phyloP scores from a whole-genome alignment of 2,888 invertebrate genomes.

The Nineta flava region DNA sequence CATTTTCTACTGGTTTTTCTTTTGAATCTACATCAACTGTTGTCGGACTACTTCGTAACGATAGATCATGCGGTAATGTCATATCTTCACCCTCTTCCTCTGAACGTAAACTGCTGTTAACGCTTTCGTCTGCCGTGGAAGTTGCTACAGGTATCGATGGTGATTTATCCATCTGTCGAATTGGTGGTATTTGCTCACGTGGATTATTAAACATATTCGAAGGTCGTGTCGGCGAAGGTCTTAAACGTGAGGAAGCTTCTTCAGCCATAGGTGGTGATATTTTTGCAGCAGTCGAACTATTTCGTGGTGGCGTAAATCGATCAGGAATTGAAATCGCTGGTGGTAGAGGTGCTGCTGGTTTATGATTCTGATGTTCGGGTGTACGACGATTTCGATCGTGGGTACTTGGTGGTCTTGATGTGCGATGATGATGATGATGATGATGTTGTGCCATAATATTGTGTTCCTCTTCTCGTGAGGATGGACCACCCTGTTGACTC shows the following conservation, averaged over 20 bases:
- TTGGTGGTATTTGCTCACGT: constrained; percentile 17
- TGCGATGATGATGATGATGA: neutral
- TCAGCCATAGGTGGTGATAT: constrained; percentile 51
- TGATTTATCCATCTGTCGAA: constrained; percentile 10
- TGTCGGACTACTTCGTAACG: constrained; percentile 12
- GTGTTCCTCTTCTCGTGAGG: constrained; percentile 21
- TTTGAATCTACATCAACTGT: constrained; percentile 11
- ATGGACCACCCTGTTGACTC: neutral
- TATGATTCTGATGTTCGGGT: constrained; percentile 14
- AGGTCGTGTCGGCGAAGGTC: constrained; percentile 50
- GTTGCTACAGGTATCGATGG: constrained; percentile 12
- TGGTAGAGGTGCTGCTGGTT: constrained; percentile 18
- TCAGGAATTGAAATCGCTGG: constrained; percentile 27
- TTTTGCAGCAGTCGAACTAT: constrained; percentile 30
- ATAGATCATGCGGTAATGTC: constrained; percentile 15
- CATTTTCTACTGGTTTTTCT: constrained; percentile 9
- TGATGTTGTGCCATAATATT: neutral
- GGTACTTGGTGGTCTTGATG: constrained; percentile 4
- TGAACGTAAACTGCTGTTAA: no score
- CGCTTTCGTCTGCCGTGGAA: constrained; percentile 6
- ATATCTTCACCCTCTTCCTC: no score
- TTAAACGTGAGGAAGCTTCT: constrained; percentile 43
- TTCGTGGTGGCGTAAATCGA: constrained; percentile 38
- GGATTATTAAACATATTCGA: constrained; percentile 22
- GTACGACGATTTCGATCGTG: constrained; percentile 12